phyloP scores from a whole-genome alignment of 2,888 invertebrate species.

The Atethmia centrago region DNA sequence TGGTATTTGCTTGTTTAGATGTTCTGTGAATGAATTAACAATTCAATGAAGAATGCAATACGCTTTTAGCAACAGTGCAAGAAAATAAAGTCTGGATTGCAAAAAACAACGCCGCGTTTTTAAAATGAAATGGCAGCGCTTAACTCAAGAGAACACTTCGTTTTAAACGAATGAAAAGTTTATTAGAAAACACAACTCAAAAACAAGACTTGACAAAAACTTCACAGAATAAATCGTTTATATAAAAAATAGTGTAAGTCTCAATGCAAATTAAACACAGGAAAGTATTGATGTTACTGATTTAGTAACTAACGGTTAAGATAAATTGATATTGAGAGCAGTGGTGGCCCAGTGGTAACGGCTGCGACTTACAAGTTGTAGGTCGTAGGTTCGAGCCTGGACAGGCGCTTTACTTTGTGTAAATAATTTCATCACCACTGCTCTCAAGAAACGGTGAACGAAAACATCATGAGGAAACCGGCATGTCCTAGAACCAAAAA shows the following conservation, averaged over 20 bases:
- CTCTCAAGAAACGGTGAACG: too few species aligned
- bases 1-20: not conserved
- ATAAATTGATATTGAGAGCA: too few species aligned
- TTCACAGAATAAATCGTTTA: not conserved
- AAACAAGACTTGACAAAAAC: not conserved
- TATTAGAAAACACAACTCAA: not conserved
- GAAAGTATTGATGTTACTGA: too few species aligned
- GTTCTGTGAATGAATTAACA: not conserved
- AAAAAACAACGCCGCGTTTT: not conserved
- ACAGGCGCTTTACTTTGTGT: too few species aligned
- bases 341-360: too few species aligned
- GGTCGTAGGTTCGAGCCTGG: too few species aligned
- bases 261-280: too few species aligned
- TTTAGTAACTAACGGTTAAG: too few species aligned
- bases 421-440: too few species aligned
- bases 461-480: too few species aligned
- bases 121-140: constrained; percentile 11
- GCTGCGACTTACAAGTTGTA: too few species aligned
- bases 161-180: constrained; percentile 20
- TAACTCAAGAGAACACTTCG: constrained; percentile 14
- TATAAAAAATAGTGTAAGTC: not conserved
- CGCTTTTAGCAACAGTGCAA: not conserved
- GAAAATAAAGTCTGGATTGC: not conserved
- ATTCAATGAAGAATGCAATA: constrained; percentile 3
- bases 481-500: too few species aligned